phyloP scores from a whole-genome alignment of 2,113 vertebrate genomes.

The Cichladusa arquata region DNA sequence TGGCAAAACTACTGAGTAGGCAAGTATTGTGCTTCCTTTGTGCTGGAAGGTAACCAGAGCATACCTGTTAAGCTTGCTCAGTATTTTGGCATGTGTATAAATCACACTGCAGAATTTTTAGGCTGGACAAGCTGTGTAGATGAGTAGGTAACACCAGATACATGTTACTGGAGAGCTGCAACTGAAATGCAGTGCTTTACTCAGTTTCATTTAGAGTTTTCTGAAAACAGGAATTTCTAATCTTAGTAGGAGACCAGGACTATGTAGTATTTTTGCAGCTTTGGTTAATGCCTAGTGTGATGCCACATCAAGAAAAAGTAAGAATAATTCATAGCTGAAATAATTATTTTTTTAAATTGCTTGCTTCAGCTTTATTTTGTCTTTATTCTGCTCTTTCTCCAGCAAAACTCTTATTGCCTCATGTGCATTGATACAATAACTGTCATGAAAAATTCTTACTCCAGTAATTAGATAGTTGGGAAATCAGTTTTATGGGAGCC shows the following conservation, averaged over 20 bases:
- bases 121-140: not conserved
- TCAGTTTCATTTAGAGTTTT: not conserved
- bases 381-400: not conserved
- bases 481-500: not conserved
- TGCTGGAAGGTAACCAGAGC: not conserved
- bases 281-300: not conserved
- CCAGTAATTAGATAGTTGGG: not conserved
- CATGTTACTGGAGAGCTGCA: not conserved
- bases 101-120: not conserved
- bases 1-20: not conserved
- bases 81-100: not conserved
- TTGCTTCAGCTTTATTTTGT: not conserved
- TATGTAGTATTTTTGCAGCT: not conserved
- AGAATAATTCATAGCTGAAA: not conserved
- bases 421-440: not conserved
- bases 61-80: not conserved
- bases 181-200: not conserved
- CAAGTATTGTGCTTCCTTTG: not conserved
- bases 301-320: not conserved
- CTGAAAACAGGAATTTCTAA: not conserved
- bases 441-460: not conserved
- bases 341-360: not conserved
- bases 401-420: not conserved
- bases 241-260: not conserved
- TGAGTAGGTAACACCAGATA: not conserved